Evolutionary conservation across 2,888 invertebrate species (phyloP).

Genomic region (Parelbella ahira): DNA sequence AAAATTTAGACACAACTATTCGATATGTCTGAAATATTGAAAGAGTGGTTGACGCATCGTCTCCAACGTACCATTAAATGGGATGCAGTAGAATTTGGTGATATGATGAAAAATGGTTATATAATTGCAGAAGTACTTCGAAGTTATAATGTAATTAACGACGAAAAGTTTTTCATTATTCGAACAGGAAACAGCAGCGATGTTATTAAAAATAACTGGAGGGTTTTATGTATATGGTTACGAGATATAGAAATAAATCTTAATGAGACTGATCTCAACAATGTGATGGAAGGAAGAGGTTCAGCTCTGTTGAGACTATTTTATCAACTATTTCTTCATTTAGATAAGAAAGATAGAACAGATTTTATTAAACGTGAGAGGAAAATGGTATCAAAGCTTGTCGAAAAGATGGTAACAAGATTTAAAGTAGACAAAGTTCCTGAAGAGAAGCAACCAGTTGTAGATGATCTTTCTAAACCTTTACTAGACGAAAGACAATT

Average conservation of each 20-base stretch:
- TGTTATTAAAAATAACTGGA: slow-evolving; percentile 74
- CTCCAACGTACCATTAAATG: slow-evolving; percentile 77
- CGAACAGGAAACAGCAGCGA: slow-evolving; percentile 53
- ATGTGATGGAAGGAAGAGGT: slow-evolving; percentile 72
- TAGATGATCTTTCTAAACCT: slow-evolving; percentile 65
- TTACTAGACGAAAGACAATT: slow-evolving; percentile 69
- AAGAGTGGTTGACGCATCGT: slow-evolving; percentile 81
- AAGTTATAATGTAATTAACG: slow-evolving; percentile 80
- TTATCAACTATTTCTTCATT: slow-evolving; percentile 81
- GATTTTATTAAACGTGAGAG: slow-evolving; percentile 75
- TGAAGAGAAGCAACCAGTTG: slow-evolving; percentile 50
- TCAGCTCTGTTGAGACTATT: slow-evolving; percentile 77
- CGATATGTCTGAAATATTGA: slow-evolving; percentile 81
- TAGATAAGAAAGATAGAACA: slow-evolving; percentile 80
- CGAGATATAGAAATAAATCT: slow-evolving; percentile 67
- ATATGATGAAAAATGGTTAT: slow-evolving; percentile 79
- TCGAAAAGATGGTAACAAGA: slow-evolving; percentile 59
- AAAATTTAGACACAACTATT: not conserved
- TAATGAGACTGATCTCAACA: slow-evolving; percentile 60
- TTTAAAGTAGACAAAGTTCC: slow-evolving; percentile 56
- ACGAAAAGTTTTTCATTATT: slow-evolving; percentile 75
- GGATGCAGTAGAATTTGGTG: slow-evolving; percentile 76
- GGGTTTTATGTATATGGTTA: slow-evolving; percentile 75
- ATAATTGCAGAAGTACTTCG: slow-evolving; percentile 78
- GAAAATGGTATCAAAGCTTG: slow-evolving; percentile 59